phyloP scores from a whole-genome alignment of 92 coral and sea anemone genomes.

The Heteractis magnifica region DNA sequence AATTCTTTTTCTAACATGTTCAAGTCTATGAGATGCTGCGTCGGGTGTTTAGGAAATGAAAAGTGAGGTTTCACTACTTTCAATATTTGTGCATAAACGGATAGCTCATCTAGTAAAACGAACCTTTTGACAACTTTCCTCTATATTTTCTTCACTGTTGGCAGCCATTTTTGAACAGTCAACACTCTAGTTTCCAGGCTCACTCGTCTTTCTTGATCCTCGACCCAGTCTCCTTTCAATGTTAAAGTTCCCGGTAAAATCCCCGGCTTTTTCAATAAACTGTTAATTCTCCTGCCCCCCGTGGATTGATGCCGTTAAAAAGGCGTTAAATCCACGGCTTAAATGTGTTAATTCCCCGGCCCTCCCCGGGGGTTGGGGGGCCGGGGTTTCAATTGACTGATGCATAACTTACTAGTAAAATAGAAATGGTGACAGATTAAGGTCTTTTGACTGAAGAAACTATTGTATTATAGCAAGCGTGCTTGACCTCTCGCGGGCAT shows the following conservation, averaged over 20 bases:
- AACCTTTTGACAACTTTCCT: neutral
- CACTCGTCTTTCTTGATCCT: constrained; percentile 6
- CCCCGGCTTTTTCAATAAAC: neutral
- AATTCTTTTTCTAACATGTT: constrained; percentile 49
- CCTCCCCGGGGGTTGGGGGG: too few relatives aligned
- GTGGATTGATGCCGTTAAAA: constrained; percentile 11
- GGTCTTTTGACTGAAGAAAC: too few relatives aligned
- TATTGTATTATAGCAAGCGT: too few relatives aligned
- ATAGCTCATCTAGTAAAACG: neutral
- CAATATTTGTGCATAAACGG: too few relatives aligned
- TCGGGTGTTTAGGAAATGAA: constrained; percentile 50
- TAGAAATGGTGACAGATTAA: too few relatives aligned
- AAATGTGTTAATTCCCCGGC: neutral
- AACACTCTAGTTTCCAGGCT: constrained; percentile 11
- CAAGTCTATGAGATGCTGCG: constrained; percentile 60
- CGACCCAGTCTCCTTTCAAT: constrained; percentile 1
- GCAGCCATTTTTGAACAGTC: constrained; percentile 1
- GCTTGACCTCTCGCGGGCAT: too few relatives aligned
- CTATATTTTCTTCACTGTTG: constrained; percentile 3
- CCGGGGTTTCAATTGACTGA: too few relatives aligned
- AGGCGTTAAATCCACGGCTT: constrained; percentile 1
- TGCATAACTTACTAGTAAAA: too few relatives aligned
- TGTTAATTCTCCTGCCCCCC: constrained; percentile 13
- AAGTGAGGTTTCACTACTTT: constrained; percentile 59
- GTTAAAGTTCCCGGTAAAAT: neutral